These are phyloP conservation scores for Hemibagrus wyckioides DNA, from an alignment of 2,113 vertebrate species.

Conservation along the genomic window DNA sequence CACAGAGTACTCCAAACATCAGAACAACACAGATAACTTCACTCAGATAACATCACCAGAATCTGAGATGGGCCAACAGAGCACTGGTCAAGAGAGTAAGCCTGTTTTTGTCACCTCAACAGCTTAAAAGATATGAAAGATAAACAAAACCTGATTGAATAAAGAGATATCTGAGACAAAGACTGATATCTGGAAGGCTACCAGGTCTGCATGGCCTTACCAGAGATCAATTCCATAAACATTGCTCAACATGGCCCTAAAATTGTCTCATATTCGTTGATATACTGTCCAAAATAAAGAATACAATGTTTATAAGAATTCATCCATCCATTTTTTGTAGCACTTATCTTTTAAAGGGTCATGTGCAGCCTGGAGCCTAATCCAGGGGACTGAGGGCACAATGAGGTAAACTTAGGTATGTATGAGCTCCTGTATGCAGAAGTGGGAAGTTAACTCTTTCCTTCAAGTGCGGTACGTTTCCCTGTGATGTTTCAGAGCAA, in stretches of 20 bases:
- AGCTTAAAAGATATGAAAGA: slow-evolving; percentile 19
- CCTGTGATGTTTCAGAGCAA: not conserved
- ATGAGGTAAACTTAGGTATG: not conserved
- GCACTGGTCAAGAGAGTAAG: not conserved
- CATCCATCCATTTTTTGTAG: not conserved
- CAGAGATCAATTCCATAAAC: not conserved
- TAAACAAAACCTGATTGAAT: not conserved
- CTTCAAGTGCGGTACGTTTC: not conserved
- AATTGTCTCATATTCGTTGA: no score
- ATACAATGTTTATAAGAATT: not conserved
- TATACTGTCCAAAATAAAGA: not conserved
- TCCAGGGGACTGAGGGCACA: no score
- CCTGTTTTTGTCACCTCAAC: slow-evolving; percentile 2
- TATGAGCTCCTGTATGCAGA: not conserved
- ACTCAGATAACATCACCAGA: slow-evolving; percentile 15
- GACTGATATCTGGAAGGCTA: not conserved
- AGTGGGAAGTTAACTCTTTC: not conserved
- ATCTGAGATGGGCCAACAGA: not conserved
- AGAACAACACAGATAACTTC: not conserved
- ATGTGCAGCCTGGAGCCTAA: no score
- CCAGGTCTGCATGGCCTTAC: not conserved
- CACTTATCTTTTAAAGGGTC: not conserved
- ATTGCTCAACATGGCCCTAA: not conserved
- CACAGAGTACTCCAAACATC: not conserved
- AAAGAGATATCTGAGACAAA: not conserved